Evolutionary conservation across 1,140 invertebrate species (phyloP), one percentile per base, ranked within the genome.

Genomic region (Trypoxylus dichotomus): DNA sequence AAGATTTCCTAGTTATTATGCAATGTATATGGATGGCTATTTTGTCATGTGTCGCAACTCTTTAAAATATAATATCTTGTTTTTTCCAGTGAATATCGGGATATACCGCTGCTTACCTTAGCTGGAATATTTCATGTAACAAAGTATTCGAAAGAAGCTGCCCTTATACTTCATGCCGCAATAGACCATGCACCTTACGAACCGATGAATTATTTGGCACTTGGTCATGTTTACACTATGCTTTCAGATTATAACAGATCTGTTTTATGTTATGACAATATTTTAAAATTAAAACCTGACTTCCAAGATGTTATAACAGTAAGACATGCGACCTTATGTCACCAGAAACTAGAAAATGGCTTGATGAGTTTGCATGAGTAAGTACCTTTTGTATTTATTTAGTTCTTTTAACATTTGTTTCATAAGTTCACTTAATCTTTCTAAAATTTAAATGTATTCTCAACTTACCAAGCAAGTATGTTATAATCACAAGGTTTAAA

Each of bases 111-210:
- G 73, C 88, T 95, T 21, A 95, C 92, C 82, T 86, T 96, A 80
- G 95, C 94, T n/a, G 94, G 93, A 63, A 91, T 96, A 82, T 87
- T 97, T 6, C 94, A 95, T 81, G 90, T 93, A 43, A 90, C 92
- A 73, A 90, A 91, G 72, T 88, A 91, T 79, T 91, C 91, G 11
- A 91, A 91, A 79, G 95, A 97, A 86, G 95, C 95, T 8, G 92
- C 93, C 13, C 90, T 94, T 77, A 88, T 97, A 73, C 88, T 96
- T 0, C 92, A 93, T 81, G 91, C 93, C 32, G 94, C 95, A 0
- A 89, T 96, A 29, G 94, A 96, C 83, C 92, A 96, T 83, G 91
- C 92, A 10, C 92, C 92, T 8, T 86, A 89, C 37, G 90, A 92
- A 82, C 89, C 93, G 60, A 90, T 92, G 25, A 92, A 92, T 79